These are phyloP conservation scores for Thalpophila matura DNA, from an alignment of 2,888 invertebrate species.

Conservation along the genomic window DNA sequence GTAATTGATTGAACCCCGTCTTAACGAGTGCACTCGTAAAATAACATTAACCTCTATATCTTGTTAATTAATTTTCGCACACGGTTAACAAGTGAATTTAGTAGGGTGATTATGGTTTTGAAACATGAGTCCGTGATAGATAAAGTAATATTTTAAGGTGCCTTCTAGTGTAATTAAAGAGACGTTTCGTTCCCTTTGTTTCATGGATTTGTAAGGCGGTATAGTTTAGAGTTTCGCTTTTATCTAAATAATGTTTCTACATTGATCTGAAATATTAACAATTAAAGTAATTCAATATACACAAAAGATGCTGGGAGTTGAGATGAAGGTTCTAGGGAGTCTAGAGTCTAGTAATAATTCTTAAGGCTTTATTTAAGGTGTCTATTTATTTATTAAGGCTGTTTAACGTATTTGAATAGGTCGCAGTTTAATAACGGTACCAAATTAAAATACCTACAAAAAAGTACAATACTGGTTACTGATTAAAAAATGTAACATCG, in stretches of 20 bases:
- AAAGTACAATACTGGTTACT: constrained; percentile 24
- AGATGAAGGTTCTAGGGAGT: not conserved
- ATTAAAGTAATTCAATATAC: not conserved
- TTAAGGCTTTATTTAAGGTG: no score
- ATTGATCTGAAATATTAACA: not conserved
- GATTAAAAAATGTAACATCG: constrained; percentile 36
- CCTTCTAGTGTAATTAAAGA: no score
- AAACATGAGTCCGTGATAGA: constrained; percentile 3
- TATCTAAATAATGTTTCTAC: not conserved
- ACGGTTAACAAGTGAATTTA: constrained; percentile 21
- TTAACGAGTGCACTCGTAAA: constrained; percentile 54
- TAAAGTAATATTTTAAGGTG: not conserved
- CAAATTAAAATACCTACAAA: constrained; percentile 7
- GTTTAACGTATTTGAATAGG: not conserved
- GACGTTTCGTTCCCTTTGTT: no score
- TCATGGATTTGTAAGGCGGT: no score
- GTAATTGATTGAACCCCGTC: constrained; percentile 57
- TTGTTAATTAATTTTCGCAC: constrained; percentile 55
- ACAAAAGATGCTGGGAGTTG: not conserved
- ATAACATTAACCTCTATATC: constrained; percentile 62
- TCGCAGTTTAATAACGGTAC: not conserved
- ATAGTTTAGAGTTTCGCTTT: not conserved
- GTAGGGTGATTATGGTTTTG: not conserved
- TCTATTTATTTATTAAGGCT: not conserved
- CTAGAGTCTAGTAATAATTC: no score